phyloP scores from a whole-genome alignment of 2,888 invertebrate species.

The Drosophila picticornis region DNA sequence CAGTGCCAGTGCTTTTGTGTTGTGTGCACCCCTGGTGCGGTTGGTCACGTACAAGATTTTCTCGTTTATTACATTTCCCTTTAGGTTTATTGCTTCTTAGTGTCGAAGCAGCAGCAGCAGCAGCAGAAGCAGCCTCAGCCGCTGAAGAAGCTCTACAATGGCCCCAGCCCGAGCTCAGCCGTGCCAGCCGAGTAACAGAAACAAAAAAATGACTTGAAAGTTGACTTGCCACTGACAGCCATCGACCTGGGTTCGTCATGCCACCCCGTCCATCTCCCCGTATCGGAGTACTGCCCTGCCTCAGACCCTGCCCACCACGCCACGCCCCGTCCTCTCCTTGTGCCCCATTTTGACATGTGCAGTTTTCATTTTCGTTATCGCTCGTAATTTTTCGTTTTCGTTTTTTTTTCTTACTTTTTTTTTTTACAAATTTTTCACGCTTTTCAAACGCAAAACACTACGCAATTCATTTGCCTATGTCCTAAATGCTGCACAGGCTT shows the following conservation, averaged over 20 bases:
- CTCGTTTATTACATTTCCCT: conserved; percentile 84
- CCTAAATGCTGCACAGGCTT: conserved; percentile 19
- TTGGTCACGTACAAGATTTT: conserved; percentile 85
- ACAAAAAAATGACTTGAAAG: conserved; percentile 66
- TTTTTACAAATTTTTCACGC: conserved; percentile 77
- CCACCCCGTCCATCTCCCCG: conserved; percentile 19
- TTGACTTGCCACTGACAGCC: conserved; percentile 78
- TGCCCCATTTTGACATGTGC: conserved; percentile 65
- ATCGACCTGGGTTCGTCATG: conserved; percentile 76
- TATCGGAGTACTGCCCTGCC: conserved; percentile 18
- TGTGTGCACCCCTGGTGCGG: conserved; percentile 78
- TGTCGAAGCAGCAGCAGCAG: conserved; percentile 60
- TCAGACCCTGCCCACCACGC: not conserved
- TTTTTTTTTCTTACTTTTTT: conserved; percentile 25
- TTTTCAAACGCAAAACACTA: conserved; percentile 74
- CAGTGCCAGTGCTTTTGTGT: conserved; percentile 17
- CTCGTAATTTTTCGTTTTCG: conserved; percentile 14
- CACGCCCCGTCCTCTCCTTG: not conserved
- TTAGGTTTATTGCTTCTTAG: conserved; percentile 84
- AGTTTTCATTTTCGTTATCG: conserved; percentile 52
- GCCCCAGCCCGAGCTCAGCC: conserved; percentile 48
- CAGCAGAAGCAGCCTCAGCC: conserved; percentile 30
- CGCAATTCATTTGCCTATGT: conserved; percentile 78
- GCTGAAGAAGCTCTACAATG: conserved; percentile 61
- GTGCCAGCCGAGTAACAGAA: conserved; percentile 43